Base-by-base conservation (phyloP, 2,888 invertebrate genomes). In the Phengaris alcon region DNA sequence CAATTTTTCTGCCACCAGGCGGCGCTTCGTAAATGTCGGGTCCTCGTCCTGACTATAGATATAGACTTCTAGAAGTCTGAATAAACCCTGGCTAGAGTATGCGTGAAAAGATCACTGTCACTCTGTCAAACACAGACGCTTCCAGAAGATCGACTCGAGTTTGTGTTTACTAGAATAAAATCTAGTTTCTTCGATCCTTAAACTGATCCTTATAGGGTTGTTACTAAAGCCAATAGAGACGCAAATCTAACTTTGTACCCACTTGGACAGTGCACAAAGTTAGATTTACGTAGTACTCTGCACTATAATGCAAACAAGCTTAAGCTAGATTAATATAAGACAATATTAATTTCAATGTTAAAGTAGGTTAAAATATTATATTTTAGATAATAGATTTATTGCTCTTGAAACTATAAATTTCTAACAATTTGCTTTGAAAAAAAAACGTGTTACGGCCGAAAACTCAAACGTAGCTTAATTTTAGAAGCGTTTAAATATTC, bases 51-150 rank as follows among this genome's bases (percentile, higher is more conserved):
- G 10, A 22, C 8, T 35, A 10, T 59, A 59, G 10, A 35, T 22
- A 9, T 35, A 64, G 35, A 44, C 12, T 64, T 44, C 64, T 44
- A 52, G 10, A 52, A 52, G 12, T 52, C 9, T 52, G 12, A 22
- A 12, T 64, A 80, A 79, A 48, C 77, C 22, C 54, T 54, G 54
- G 54, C 72, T 72, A 54, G 35, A 54, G 35, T 52, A 69, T 74
- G 73, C 72, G 75, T 78, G 77, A 75, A 78, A 74, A 76, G 75
- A 64, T 75, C 75, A 76, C 75, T 76, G 74, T 78, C 78, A 76
- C 57, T 76, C 87, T 90, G 90, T 90, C 90, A 89, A 84, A 83
- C 86, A 84, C 90, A 90, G 88, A 85, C 86, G 88, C 85, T 89
- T 88, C 85, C 86, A 82, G 86, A 83, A 84, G 85, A 87, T 87